Evolutionary conservation across 2,888 invertebrate genomes (phyloP), one percentile per base, ranked within the genome.

Genomic region (Sinhomidia bicolor): DNA sequence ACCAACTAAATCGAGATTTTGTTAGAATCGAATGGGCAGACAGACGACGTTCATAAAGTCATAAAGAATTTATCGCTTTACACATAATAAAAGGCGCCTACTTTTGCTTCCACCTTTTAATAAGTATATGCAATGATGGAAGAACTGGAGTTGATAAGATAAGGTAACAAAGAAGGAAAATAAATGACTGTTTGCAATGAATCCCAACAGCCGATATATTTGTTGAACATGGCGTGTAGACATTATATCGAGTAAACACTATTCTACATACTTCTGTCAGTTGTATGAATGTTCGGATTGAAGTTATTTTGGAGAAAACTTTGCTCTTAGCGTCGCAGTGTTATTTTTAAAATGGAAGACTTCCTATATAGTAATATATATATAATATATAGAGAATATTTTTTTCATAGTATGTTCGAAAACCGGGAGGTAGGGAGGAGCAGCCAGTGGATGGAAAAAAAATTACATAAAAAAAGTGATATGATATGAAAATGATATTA

Each of bases 381-480:
- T 9, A 36, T 9, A 36, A 36, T 9, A 36, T 6, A 4, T 9
- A 36, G 36, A 4, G 36, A n/a, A n/a, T 36, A 36, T 36, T 36
- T 36, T 36, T 36, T 36, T 36, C 12, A 2, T 10, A 47, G 44
- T 47, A 47, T 47, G 14, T 12, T 14, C 1, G 12, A 47, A 47
- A 47, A 47, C n/a, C n/a, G n/a, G 44, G 44, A 47, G 9, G 44
- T 7, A 65, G 20, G 12, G 36, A 36, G 36, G 36, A 36, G 36
- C 36, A 36, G 36, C 3, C 36, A 29, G 65, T 5, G 32, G 29
- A 65, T 5, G 65, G 12, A 71, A 23, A 36, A 17, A 32, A 41
- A 71, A 41, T 71, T 41, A 41, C 17, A 36, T 41, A 68, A n/a
- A 36, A 36, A 71, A 41, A 41, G 71, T 71, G 71, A 36, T 20